Evolutionary conservation across 1,140 invertebrate genomes (phyloP), one percentile per base, ranked within the genome.

Genomic region (Brachionus manjavacas): DNA sequence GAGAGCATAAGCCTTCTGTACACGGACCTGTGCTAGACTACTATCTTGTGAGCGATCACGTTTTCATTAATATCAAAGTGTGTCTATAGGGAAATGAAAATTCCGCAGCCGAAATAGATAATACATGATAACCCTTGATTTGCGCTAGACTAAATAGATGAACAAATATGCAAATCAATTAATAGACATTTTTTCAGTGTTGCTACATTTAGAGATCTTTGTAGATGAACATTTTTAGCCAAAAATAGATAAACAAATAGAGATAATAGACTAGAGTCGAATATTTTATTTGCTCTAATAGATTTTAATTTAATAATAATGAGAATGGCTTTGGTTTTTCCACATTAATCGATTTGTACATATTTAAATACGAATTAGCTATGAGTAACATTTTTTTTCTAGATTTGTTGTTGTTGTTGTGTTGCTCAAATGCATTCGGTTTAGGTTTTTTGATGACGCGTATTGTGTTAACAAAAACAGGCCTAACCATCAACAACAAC

Each of bases 271-370:
- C 46, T 52, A 52, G 46, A 52, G 46, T 52, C 46, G 46, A 72
- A 39, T 20, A 72, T 39, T 39, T 41, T 39, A 39, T 39, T 72
- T 39, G 28, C 39, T 72, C 35, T 72, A 72, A 72, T 72, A 41
- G 68, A 11, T 72, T 72, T 72, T 68, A 68, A 68, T 68, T 72
- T 9, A 72, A 72, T 72, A 72, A 72, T 72, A 72, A 72, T 72
- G 72, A 76, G 72, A 52, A 41, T 76, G 16, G 39, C 68, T 72
- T 12, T 72, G 16, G 39, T 72, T 41, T 60, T 23, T 60, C 31
- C 52, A 60, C 52, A 60, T 60, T 49, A 76, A 76, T 76, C 72
- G 43, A 76, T 76, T 76, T 76, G 72, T 76, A 76, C 72, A 76
- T 76, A 76, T 76, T 76, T 76, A 76, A 49, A 76, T 25, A 76